Evolutionary conservation across 2,888 invertebrate species (phyloP), one percentile per base, ranked within the genome.

Genomic region (Ferrisia virgata): DNA sequence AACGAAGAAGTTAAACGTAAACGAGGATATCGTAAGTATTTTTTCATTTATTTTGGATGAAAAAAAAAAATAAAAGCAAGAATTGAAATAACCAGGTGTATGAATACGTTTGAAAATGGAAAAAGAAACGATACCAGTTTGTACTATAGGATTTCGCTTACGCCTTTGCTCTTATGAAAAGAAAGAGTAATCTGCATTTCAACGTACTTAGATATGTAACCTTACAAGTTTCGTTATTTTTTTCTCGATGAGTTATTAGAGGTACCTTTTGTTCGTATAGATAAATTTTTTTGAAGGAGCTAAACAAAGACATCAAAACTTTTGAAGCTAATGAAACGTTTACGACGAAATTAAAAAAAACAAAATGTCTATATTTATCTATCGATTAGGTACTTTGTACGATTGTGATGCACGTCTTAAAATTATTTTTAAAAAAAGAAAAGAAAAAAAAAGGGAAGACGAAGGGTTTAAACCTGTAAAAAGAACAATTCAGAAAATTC

Each of bases 1-100:
- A 84, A 69, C 25, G 80, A 84, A 15, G 84, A 84, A n/a, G 25
- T 69, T 18, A 84, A 84, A 79, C 79, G 64, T 28, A 84, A 84
- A 80, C 58, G 84, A 69, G 84, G 58, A 33, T 79, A 84, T 69
- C 84, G 84, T 84, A 43, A 84, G 84, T 84, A 80, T 36, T 31
- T 79, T 79, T 28, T 78, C 11, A 36, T 36, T 33, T 69, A 33
- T 9, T 58, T 5, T 0, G 15, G 69, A 33, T 13, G 1, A 28
- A 0, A 69, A n/a, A n/a, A 4, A 53, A 53, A 36, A 76, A 76
- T 76, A 9, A 36, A 64, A 28, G 28, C 58, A 58, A 58, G 22
- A 9, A 18, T 2, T 64, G 8, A 64, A 64, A 28, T 64, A 64
- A 28, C 15, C 15, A 64, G 28, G 64, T 13, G 15, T 28, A 28